A percentile compares a stretch with the other conserved stretches of the same genome.
Conservation (phyloP, 2,113 vertebrate species). For the Rhinolophus sinicus region DNA sequence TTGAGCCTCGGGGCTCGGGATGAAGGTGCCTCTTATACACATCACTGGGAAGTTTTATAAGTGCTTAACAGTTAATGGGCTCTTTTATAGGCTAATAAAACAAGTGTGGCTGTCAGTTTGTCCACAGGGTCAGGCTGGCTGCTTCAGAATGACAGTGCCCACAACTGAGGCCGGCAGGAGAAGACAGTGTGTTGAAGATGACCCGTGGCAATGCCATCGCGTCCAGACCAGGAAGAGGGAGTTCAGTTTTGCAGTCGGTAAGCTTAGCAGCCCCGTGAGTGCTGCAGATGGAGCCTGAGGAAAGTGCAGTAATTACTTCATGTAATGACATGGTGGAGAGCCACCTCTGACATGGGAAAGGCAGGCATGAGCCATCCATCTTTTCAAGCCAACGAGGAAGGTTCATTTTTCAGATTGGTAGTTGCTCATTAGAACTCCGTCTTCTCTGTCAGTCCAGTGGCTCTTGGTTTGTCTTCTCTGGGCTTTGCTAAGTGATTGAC, state of each 20-base stretch:
- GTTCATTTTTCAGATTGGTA: neutral
- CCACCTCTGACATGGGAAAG: rapidly evolving
- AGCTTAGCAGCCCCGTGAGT: neutral
- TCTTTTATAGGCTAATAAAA: neutral
- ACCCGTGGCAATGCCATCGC: rapidly evolving
- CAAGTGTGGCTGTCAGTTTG: neutral
- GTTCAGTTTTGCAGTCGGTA: neutral
- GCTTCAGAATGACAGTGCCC: neutral
- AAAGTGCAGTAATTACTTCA: neutral
- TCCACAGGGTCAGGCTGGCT: neutral
- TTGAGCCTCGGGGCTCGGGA: neutral
- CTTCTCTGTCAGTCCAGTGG: neutral
- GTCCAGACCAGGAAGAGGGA: neutral
- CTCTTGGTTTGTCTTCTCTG: rapidly evolving
- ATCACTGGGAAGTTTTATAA: neutral
- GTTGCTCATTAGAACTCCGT: neutral
- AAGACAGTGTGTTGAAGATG: neutral
- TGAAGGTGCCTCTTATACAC: no score
- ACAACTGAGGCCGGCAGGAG: neutral
- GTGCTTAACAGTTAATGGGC: neutral
- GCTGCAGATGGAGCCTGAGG: neutral
- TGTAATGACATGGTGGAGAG: neutral
- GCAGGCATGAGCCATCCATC: neutral
- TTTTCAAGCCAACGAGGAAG: neutral
- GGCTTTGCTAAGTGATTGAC: neutral